Evolutionary conservation across 2,888 invertebrate species (phyloP), one percentile per base, ranked within the genome.

Genomic region (Opisthograptis luteolata): DNA sequence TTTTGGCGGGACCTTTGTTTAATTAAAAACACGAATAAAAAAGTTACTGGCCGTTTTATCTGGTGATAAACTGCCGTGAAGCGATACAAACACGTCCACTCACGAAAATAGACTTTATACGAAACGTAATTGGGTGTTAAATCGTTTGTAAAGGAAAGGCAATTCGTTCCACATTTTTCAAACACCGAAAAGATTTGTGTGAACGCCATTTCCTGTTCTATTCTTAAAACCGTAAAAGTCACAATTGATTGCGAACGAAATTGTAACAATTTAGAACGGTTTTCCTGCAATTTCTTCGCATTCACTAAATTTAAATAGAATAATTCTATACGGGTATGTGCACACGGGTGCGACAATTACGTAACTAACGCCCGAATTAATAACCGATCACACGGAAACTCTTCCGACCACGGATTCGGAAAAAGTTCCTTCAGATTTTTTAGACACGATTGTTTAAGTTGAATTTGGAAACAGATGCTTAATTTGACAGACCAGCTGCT

Each of bases 11-110:
- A 61, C 42, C 54, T 56, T 81, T 85, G 87, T 87, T 87, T 89
- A 89, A 89, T 89, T 88, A 89, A 89, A 88, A 88, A 86, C 79
- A 78, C 77, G 82, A 83, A 87, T 87, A 88, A 88, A 88, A 86
- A 84, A 81, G 79, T 76, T 76, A 78, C 78, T 71, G 71, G 71
- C 79, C 76, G 71, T 84, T 87, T 88, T 87, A 87, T 87, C 81
- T 76, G 73, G 81, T 83, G 88, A 89, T 89, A 81, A 80, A 89
- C 85, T 70, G 67, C 70, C 64, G 57, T 35, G 40, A 41, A 47
- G 64, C 66, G 65, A 60, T 63, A 68, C 66, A 69, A 60, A 58
- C 58, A 52, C 56, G 51, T 24, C 31, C 50, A 20, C 46, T 28
- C 15, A 46, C 56, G 44, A 75, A 70, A 74, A 69, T 61, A 66